Conservation (phyloP, 2,888 invertebrate species). For the Carpatolechia fugitivella region DNA sequence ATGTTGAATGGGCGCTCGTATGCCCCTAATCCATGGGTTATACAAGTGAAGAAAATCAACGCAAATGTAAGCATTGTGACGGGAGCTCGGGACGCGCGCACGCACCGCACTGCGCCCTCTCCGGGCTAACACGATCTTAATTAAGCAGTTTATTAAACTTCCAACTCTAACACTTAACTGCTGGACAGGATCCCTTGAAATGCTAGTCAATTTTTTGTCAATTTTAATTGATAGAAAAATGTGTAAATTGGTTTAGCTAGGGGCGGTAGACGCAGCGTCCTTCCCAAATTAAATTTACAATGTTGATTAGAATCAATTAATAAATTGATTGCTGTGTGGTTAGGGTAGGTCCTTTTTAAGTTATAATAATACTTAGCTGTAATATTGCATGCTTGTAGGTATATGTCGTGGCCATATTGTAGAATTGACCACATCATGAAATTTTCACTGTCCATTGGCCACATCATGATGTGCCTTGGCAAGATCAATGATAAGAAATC, state of each 20-base stretch:
- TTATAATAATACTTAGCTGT: too few relatives aligned
- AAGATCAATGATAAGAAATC: too few relatives aligned
- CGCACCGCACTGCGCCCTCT: slow-evolving; percentile 58
- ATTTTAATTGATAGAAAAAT: slow-evolving; percentile 63
- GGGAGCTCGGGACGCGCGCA: slow-evolving; percentile 32
- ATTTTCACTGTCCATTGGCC: too few relatives aligned
- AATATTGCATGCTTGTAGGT: too few relatives aligned
- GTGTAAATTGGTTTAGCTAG: slow-evolving; percentile 53
- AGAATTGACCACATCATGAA: too few relatives aligned
- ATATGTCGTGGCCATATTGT: too few relatives aligned
- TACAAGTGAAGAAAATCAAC: slow-evolving; percentile 36
- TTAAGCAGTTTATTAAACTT: slow-evolving; percentile 76
- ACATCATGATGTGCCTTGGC: too few relatives aligned
- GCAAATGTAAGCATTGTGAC: slow-evolving; percentile 57
- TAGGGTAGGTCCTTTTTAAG: too few relatives aligned
- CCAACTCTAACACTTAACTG: slow-evolving; percentile 62
- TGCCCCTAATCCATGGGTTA: slow-evolving; percentile 19
- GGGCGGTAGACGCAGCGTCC: slow-evolving; percentile 42
- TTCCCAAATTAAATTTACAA: slow-evolving; percentile 23
- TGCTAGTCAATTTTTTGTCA: slow-evolving; percentile 36
- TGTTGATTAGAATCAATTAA: slow-evolving; percentile 19
- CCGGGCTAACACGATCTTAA: slow-evolving; percentile 62
- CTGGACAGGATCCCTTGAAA: slow-evolving; percentile 48
- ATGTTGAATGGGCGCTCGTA: slow-evolving; percentile 54
- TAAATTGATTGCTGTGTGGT: not conserved